phyloP scores from a whole-genome alignment of 2,113 vertebrate genomes.

The Indicator indicator region DNA sequence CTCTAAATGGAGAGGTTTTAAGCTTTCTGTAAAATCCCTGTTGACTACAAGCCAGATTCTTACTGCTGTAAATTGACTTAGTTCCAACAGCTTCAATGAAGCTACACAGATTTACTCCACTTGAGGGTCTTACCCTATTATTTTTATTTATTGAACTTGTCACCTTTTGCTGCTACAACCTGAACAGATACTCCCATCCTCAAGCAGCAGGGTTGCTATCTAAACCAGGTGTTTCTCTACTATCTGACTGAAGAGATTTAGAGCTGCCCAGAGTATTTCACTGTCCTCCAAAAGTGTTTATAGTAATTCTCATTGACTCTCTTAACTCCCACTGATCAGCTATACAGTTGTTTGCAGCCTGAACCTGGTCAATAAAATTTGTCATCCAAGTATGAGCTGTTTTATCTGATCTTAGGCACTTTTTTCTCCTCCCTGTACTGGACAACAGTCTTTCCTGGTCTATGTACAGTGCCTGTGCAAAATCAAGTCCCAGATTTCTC shows the following conservation, averaged over 20 bases:
- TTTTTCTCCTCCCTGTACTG: neutral
- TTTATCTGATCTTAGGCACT: neutral
- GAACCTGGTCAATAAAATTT: neutral
- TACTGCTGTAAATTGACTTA: conserved; percentile 46
- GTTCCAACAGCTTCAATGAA: conserved; percentile 44
- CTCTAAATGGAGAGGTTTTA: conserved; percentile 25
- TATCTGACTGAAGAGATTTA: conserved; percentile 8
- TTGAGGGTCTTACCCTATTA: conserved; percentile 27
- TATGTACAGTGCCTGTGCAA: neutral
- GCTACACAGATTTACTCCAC: conserved; percentile 40
- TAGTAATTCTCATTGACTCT: neutral
- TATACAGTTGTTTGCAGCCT: neutral
- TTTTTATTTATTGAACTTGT: conserved; percentile 38
- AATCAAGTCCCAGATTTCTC: neutral
- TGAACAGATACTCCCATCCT: conserved; percentile 21
- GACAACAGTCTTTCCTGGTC: neutral
- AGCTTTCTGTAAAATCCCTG: conserved; percentile 25
- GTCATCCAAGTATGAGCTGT: neutral
- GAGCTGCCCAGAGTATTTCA: neutral
- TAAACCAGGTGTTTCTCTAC: conserved; percentile 37
- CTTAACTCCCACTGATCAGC: neutral
- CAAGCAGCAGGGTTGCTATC: conserved; percentile 16
- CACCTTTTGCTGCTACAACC: conserved; percentile 26
- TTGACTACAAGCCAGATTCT: conserved; percentile 51
- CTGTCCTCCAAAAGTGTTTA: neutral